Conservation (phyloP, 2,113 vertebrate genomes). For the Porphyrio hochstetteri region DNA sequence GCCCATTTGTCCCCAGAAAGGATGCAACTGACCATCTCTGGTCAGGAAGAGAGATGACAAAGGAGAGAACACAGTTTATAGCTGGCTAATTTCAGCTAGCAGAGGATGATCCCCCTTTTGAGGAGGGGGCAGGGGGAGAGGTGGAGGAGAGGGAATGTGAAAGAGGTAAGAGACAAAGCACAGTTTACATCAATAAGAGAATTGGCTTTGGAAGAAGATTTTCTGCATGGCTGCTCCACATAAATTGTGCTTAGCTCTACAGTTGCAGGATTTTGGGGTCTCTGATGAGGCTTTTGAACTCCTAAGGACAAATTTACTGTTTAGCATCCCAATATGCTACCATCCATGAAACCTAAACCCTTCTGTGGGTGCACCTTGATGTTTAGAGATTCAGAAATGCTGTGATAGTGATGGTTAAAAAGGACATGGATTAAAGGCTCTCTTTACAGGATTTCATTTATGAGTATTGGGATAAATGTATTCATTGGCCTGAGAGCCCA, state of each 20-base stretch:
- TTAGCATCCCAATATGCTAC: not conserved
- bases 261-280: not conserved
- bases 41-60: not conserved
- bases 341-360: not conserved
- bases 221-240: not conserved
- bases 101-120: not conserved
- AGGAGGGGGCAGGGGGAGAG: not conserved
- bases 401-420: not conserved
- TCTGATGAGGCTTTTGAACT: not conserved
- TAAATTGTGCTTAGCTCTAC: not conserved
- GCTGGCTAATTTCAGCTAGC: not conserved
- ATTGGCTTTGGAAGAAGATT: slow-evolving; percentile 4
- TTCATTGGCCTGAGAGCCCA: not conserved
- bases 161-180: not conserved
- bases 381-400: not conserved
- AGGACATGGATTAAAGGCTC: not conserved
- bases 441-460: not conserved
- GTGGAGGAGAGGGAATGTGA: not conserved
- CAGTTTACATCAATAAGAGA: not conserved
- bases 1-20: not conserved
- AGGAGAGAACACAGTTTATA: not conserved
- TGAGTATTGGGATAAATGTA: not conserved
- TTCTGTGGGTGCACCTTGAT: not conserved
- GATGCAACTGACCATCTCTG: not conserved
- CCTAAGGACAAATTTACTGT: not conserved